A percentile compares a stretch with the other conserved stretches of the same genome.
Evolutionary conservation across 2,797 vertebrate genomes (phyloP).

Genomic region (Alfaro cultratus): DNA sequence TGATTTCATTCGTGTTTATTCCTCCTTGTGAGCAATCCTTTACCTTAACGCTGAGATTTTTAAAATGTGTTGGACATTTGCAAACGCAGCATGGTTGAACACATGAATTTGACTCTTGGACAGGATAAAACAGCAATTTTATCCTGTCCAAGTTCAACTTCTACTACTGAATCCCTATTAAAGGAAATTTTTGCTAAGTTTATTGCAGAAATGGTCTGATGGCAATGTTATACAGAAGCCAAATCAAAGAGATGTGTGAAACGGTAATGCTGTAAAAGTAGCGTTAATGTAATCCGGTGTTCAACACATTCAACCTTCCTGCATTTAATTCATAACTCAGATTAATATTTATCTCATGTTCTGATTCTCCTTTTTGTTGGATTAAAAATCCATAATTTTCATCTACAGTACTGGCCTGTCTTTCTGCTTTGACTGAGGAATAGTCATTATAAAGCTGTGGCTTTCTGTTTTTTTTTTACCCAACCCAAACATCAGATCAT

Average conservation of each 20-base stretch:
- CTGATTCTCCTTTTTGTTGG: background rate
- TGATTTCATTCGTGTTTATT: background rate
- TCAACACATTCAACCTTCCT: background rate
- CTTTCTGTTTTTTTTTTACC: slow-evolving; percentile 20
- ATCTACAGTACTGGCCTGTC: background rate
- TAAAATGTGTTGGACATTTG: background rate
- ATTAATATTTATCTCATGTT: background rate
- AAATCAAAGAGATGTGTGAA: background rate
- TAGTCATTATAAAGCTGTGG: background rate
- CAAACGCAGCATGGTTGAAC: background rate
- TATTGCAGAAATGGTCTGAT: background rate
- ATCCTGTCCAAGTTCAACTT: background rate
- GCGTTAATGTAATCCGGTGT: background rate
- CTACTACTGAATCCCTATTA: background rate
- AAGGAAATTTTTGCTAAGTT: background rate
- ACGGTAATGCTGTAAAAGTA: background rate
- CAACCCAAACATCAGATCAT: slow-evolving; percentile 32
- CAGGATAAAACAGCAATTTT: background rate
- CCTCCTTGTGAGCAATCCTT: background rate
- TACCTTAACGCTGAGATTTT: background rate
- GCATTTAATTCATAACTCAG: background rate
- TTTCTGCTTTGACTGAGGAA: background rate
- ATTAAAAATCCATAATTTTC: background rate
- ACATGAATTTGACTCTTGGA: background rate
- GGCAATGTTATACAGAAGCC: background rate